These are phyloP conservation scores for Leptopilina clavipes DNA, from an alignment of 1,140 invertebrate genomes.

Conservation along the genomic window DNA sequence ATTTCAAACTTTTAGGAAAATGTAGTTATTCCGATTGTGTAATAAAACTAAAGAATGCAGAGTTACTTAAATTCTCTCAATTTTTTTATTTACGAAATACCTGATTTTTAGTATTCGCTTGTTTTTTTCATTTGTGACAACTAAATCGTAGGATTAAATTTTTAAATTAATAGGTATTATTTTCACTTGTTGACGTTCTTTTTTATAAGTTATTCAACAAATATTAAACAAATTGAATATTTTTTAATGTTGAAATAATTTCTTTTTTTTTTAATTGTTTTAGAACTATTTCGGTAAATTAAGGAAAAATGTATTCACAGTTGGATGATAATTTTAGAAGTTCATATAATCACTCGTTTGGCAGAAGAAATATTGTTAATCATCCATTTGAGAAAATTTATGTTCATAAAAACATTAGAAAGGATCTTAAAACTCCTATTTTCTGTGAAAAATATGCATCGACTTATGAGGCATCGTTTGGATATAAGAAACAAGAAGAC, in stretches of 20 bases:
- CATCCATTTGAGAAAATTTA: background rate
- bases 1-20: background rate
- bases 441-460: background rate
- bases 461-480: background rate
- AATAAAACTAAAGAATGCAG: constrained; percentile 14
- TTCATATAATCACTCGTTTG: background rate
- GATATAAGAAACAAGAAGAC: background rate
- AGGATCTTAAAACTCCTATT: background rate
- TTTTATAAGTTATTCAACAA: too few species aligned
- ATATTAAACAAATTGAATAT: too few species aligned
- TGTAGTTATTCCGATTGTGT: constrained; percentile 28
- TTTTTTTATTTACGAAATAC: too few species aligned
- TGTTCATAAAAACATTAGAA: background rate
- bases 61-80: constrained; percentile 1
- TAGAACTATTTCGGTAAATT: background rate
- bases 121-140: background rate
- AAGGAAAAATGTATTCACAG: background rate
- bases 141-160: too few species aligned
- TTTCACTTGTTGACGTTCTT: too few species aligned
- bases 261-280: background rate
- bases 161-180: too few species aligned
- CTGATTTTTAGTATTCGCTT: too few species aligned
- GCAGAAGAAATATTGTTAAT: background rate
- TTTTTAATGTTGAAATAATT: background rate
- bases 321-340: background rate